These are phyloP conservation scores for Drosophila orosa DNA, from an alignment of 1,140 invertebrate genomes.

Conservation along the genomic window DNA sequence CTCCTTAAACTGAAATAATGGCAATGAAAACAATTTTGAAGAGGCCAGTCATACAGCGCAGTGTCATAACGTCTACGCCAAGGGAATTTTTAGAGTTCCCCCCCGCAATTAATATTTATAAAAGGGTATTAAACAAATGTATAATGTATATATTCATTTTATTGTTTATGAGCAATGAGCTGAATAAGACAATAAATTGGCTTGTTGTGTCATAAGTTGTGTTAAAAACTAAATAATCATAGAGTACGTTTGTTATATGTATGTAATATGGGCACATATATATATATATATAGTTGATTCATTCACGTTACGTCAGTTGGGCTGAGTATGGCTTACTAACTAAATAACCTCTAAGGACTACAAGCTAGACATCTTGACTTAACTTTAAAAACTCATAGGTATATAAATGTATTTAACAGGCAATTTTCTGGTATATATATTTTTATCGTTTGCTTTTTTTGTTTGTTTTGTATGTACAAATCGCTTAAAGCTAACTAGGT, in stretches of 20 bases:
- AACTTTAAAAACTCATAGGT: conserved; percentile 64
- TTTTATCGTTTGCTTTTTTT: conserved; percentile 38
- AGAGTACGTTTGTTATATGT: conserved; percentile 38
- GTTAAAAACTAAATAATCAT: conserved; percentile 75
- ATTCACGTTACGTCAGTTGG: conserved; percentile 38
- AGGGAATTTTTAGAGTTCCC: too few relatives aligned
- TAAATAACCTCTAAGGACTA: conserved; percentile 79
- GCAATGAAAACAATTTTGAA: too few relatives aligned
- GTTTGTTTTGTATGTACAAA: conserved; percentile 61
- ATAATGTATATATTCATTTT: conserved; percentile 45
- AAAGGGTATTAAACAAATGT: not conserved
- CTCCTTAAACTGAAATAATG: too few relatives aligned
- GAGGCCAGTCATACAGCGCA: too few relatives aligned
- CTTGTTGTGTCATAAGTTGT: conserved; percentile 60
- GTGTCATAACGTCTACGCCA: too few relatives aligned
- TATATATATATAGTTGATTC: conserved; percentile 50
- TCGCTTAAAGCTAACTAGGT: conserved; percentile 59
- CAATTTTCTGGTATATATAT: conserved; percentile 75
- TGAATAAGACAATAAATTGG: conserved; percentile 60
- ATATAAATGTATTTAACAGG: conserved; percentile 83
- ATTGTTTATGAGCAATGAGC: conserved; percentile 65
- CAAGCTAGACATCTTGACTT: conserved; percentile 52
- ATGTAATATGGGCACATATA: conserved; percentile 47
- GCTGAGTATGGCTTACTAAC: conserved; percentile 55
- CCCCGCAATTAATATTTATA: not conserved